A percentile compares a stretch with the other conserved stretches of the same genome.
Evolutionary conservation across 2,113 vertebrate genomes (phyloP).

Genomic region (Brachyhypopomus gauderio): DNA sequence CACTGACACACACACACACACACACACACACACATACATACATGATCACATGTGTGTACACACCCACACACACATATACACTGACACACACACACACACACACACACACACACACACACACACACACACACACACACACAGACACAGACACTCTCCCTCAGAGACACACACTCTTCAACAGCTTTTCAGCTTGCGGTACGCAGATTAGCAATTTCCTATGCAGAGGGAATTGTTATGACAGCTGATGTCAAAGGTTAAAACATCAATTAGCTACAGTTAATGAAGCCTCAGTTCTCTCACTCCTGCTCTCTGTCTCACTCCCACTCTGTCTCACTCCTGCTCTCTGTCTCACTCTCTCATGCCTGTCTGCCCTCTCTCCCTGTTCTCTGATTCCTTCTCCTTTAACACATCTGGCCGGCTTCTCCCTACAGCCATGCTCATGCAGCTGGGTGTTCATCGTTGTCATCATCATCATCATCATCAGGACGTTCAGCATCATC

Average conservation of each 20-base stretch:
- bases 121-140: neutral
- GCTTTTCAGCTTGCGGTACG: neutral
- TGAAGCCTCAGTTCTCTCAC: slow-evolving; percentile 62
- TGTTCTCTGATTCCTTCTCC: too few species aligned
- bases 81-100: neutral
- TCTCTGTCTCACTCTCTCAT: neutral
- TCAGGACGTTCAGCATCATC: too few species aligned
- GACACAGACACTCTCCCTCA: too few species aligned
- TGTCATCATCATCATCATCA: too few species aligned
- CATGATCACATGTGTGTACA: neutral
- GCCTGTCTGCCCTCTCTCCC: too few species aligned
- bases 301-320: slow-evolving; percentile 22
- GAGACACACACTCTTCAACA: too few species aligned
- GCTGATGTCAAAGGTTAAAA: slow-evolving; percentile 65
- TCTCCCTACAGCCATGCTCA: too few species aligned
- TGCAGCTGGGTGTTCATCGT: too few species aligned
- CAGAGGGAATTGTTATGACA: slow-evolving; percentile 57
- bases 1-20: neutral
- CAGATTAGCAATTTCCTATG: slow-evolving; percentile 27
- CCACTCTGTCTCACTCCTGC: slow-evolving; percentile 7
- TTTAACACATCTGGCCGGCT: too few species aligned
- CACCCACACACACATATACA: neutral
- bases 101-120: slow-evolving; percentile 5
- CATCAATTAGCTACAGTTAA: slow-evolving; percentile 68
- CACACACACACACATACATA: neutral